Percentiles rank a stretch among this genome's conserved stretches.
phyloP scores from a whole-genome alignment of 2,797 vertebrate genomes.

The Falco cherrug region DNA sequence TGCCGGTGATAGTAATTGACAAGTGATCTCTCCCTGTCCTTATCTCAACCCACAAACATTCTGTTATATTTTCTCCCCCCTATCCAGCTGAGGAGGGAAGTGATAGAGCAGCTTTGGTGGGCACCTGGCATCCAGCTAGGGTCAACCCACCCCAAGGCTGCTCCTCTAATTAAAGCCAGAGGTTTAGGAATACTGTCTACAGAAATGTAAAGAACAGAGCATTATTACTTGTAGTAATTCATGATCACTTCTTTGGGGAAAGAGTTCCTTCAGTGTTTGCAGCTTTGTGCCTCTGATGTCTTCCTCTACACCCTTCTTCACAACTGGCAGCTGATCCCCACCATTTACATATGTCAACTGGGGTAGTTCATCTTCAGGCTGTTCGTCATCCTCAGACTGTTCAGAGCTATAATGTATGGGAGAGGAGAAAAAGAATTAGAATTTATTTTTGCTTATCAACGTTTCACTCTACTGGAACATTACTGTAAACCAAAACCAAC shows the following conservation, averaged over 20 bases:
- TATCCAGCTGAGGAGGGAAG: no score
- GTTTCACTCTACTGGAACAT: not conserved
- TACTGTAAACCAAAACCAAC: not conserved
- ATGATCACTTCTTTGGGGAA: conserved; percentile 81
- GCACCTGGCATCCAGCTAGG: no score
- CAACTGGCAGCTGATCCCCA: not conserved
- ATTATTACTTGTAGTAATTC: conserved; percentile 82
- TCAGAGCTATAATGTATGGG: conserved; percentile 54
- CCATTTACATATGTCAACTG: not conserved
- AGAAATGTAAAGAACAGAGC: not conserved
- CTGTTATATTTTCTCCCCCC: no score
- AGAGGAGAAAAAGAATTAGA: not conserved
- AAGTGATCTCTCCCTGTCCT: no score
- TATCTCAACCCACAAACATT: no score
- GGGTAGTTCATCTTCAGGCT: conserved; percentile 56
- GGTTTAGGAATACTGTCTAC: not conserved
- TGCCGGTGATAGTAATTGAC: no score
- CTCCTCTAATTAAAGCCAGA: not conserved
- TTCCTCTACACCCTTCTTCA: conserved; percentile 42
- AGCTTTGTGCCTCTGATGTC: conserved; percentile 74
- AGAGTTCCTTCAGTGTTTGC: conserved; percentile 81
- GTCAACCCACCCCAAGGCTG: not conserved
- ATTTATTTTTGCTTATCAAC: not conserved
- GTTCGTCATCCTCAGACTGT: conserved; percentile 71
- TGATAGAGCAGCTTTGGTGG: no score